Evolutionary conservation across 2,888 invertebrate genomes (phyloP), one percentile per base, ranked within the genome.

Genomic region (Andrena fulva): DNA sequence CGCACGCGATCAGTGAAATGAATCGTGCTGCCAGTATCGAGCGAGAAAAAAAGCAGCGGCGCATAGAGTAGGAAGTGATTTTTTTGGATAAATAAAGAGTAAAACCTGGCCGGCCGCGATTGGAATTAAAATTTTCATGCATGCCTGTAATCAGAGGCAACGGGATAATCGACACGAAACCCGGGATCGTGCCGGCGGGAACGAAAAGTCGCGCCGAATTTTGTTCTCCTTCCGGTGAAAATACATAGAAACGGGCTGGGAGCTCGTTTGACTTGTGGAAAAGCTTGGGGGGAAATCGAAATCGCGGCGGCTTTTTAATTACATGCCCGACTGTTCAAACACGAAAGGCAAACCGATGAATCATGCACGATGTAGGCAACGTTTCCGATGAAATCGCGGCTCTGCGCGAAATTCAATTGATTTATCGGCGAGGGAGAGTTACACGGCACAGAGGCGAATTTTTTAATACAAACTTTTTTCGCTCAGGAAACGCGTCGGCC

Each of bases 41-140:
- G n/a, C n/a, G 24, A 20, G 20, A 20, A 50, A 16, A 54, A n/a
- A 20, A 7, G 20, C 8, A 20, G 20, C 20, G 54, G 20, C 20
- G 20, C 20, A 2, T 24, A 10, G 33, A 6, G 29, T 27, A 42
- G 50, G 48, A 27, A 6, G 59, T 16, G 56, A 56, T 71, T 63
- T 42, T 16, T 42, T 42, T 42, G 1, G 0, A 16, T 16, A 16
- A 42, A 42, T 72, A 12, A 71, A 12, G 29, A 16, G 16, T 6
- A 31, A 4, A 56, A 27, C 52, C 4, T 20, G 27, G n/a, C 52
- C 31, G 60, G 12, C 62, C 56, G n/a, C 59, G 31, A 6, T 56
- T 31, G n/a, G 62, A 75, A 63, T 78, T 62, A 29, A 78, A 75
- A 68, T 33, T 78, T 75, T 33, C 63, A 69, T 56, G 48, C 63